Base-by-base conservation (phyloP, 1,140 invertebrate genomes). In the Drosophila oshimai region DNA sequence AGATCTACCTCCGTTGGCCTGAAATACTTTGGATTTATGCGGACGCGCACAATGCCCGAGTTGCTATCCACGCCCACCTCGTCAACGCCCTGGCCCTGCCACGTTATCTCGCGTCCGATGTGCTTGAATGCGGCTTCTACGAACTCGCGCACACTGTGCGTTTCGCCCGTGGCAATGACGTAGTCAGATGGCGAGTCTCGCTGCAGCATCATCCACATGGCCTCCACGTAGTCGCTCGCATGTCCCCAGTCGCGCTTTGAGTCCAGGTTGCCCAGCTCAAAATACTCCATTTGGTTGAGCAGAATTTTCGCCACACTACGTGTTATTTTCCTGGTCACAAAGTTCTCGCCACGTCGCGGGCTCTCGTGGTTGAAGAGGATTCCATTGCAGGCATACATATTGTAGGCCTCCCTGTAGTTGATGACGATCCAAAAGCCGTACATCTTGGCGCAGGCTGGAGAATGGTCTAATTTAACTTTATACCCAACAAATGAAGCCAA, bases 141-240 rank as follows among this genome's bases (percentile, higher is more conserved):
- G 93, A 99, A 99, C 92, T 99, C 97, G 31, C 96, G 93, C 0
- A 99, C 98, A 91, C 97, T 99, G 91, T 99, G 98, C 4, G 95
- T 94, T 92, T 98, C 95, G 12, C 98, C 98, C 3, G 98, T 99
- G 2, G 99, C 97, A 76, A 99, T 98, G 1, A 99, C 98, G 93
- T 96, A 99, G 92, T 99, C 98, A 42, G 99, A 96, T 0, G 99
- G 96, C 36, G 92, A 91, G 0, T 98, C 94, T 90, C 97, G 95
- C 91, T 99, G 99, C n/a, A 99, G 92, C 97, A 99, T 99, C 88
- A 98, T 91, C 98, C 98, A 99, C 99, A 99, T 99, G 7, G 98
- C 99, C 96, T 99, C 97, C 22, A 99, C 97, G 92, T 99, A 99
- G 92, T 99, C 99, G 91, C 95, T 97, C 0, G 99, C 99, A 93